Base-by-base conservation (phyloP, 1,140 invertebrate species). In the Limonius californicus region DNA sequence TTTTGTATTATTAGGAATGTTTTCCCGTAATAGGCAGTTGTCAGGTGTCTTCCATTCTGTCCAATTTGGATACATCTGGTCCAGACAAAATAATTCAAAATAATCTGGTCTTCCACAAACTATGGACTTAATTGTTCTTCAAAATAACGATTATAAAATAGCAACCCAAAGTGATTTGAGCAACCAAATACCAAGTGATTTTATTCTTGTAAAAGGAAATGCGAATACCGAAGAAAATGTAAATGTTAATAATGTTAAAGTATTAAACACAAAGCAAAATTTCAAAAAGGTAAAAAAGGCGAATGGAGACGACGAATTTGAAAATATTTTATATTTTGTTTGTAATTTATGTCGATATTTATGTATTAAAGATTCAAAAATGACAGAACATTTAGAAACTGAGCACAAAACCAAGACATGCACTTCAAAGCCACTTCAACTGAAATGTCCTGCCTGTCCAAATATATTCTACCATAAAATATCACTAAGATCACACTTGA, bases 401-500 rank as follows among this genome's bases (percentile, higher is more conserved):
- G 67, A 64, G 2, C 73, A 75, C 32, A 70, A 71, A 61, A 72
- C 69, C 56, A 50, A 50, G n/a, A 12, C 16, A 18, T 45, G 42
- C 16, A 9, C 2, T 39, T 8, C 45, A 3, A 50, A 21, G n/a
- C 45, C 45, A 18, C 16, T 57, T 11, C 66, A 71, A 30, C 55
- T 75, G 3, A 70, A 74, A 64, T 78, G 77, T 62, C 68, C 72
- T 66, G 80, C 79, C 30, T 82, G 81, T 67, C 54, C 69, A 0
- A 81, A 83, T 66, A 68, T 77, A 35, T 83, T 82, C 63, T 78
- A 74, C 59, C 75, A 72, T 57, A 62, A 70, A 35, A 71, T 79
- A 50, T 75, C 79, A 9, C 68, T 82, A 12, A 66, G 77, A 39
- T 64, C 78, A 16, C 81, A 82, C 70, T 72, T 82, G 0, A 70